Percentiles rank a stretch among this genome's conserved stretches.
Evolutionary conservation across 2,797 vertebrate genomes (phyloP).

Genomic region (Poliocrania exsul): DNA sequence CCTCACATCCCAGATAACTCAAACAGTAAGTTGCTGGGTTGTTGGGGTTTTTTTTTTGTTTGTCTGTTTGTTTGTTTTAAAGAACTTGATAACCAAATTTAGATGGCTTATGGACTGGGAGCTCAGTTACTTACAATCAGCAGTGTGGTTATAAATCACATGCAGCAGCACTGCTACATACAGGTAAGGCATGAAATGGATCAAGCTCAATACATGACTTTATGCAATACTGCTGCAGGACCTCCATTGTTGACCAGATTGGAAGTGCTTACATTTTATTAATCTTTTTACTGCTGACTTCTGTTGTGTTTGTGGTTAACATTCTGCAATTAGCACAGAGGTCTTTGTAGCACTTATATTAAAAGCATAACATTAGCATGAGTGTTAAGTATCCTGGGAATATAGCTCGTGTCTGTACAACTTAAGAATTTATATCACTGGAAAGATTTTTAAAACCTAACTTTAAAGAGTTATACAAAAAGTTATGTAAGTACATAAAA

Average conservation of each 20-base stretch:
- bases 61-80: not conserved
- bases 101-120: not conserved
- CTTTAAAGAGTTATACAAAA: slow-evolving; percentile 17
- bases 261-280: not conserved
- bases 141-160: not conserved
- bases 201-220: not conserved
- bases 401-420: not conserved
- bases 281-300: not conserved
- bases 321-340: slow-evolving; percentile 12
- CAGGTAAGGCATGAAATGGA: not conserved
- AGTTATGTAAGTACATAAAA: not conserved
- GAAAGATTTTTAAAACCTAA: slow-evolving; percentile 3
- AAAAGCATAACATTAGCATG: slow-evolving; percentile 14
- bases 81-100: not conserved
- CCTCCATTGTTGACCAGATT: not conserved
- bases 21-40: not conserved
- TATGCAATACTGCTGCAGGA: not conserved
- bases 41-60: not conserved
- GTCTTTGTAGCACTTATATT: not conserved
- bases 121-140: not conserved
- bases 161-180: not conserved
- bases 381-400: slow-evolving; percentile 9
- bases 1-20: not conserved
- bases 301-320: not conserved
- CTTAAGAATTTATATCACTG: slow-evolving; percentile 19